Base-by-base conservation (phyloP, 2,888 invertebrate genomes). In the Caenorhabditis sp. region DNA sequence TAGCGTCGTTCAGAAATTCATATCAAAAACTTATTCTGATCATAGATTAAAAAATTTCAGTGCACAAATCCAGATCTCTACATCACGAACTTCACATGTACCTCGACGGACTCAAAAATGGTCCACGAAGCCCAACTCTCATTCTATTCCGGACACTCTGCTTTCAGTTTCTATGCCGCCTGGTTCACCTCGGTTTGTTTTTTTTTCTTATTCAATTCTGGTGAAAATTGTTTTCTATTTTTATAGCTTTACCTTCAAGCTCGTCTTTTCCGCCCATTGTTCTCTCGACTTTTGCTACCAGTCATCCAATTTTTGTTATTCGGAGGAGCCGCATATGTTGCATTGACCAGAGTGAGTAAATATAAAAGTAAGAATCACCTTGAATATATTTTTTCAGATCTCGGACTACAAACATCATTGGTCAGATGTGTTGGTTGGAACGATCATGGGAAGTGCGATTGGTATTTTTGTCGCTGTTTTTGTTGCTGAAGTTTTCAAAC, bases 341-440 rank as follows among this genome's bases (percentile, higher is more conserved):
- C 77, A n/a, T 60, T 78, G 36, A 80, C 77, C 1, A 57, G 76
- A 43, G 71, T 67, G 17, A 12, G 59, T 70, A 25, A 31, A n/a
- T 50, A 52, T 31, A 31, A 10, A 14, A 12, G 43, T 17, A 5
- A n/a, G 17, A 56, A 20, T 38, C 8, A 20, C 31, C 14, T 62
- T 62, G 27, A 14, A 14, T 20, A 31, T 38, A 26, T 17, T 12
- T 21, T 52, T 67, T n/a, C 62, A 75, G 66, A 68, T 84, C 27
- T 86, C 83, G 38, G 84, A 84, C 76, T 85, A 84, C 91, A 97
- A 97, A 88, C 97, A 97, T 89, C 97, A 97, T 88, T 96, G 95
- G 94, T 95, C 94, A 85, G 97, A 97, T 89, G 97, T 97, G 1
- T 90, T 97, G 36, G 92, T 92, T 62, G 97, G 97, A 0, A 87